These are phyloP conservation scores for Peromyscus leucopus DNA, from an alignment of 2,113 vertebrate genomes.

Conservation along the genomic window DNA sequence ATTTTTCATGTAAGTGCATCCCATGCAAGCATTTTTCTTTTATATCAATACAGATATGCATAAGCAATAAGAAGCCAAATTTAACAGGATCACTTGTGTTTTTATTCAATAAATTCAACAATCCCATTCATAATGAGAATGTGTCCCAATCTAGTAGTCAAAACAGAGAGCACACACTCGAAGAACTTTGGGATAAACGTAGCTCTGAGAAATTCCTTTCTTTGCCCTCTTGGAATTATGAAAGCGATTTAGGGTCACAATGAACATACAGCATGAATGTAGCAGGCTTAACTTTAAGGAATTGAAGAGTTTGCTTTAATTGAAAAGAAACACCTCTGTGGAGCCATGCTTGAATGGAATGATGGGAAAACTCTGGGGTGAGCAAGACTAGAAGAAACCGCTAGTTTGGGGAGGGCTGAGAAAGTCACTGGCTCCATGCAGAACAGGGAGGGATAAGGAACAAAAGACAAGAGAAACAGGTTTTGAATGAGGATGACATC, in stretches of 20 bases:
- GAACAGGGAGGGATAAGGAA: neutral
- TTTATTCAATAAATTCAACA: neutral
- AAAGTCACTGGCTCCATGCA: neutral
- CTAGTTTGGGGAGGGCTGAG: neutral
- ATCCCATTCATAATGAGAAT: neutral
- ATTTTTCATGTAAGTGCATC: neutral
- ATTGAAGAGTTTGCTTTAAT: neutral
- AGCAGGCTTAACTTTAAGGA: neutral
- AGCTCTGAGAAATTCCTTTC: neutral
- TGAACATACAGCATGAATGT: neutral
- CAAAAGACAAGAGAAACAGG: neutral
- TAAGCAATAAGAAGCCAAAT: neutral
- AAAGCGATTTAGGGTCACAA: neutral
- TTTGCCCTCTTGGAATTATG: slow-evolving; percentile 4
- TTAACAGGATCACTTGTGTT: neutral
- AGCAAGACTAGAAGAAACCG: neutral
- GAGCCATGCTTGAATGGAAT: neutral
- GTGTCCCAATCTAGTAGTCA: neutral
- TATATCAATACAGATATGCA: neutral
- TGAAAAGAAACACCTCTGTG: neutral
- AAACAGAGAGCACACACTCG: neutral
- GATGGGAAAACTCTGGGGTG: neutral
- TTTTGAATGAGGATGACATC: neutral
- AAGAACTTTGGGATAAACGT: slow-evolving; percentile 13
- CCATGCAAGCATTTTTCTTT: neutral